Percentiles rank a stretch among this genome's conserved stretches.
Evolutionary conservation across 30 jellyfish, hydroid and myxozoan genomes (phyloP).

Genomic region (Pseudorhiza aurosa): DNA sequence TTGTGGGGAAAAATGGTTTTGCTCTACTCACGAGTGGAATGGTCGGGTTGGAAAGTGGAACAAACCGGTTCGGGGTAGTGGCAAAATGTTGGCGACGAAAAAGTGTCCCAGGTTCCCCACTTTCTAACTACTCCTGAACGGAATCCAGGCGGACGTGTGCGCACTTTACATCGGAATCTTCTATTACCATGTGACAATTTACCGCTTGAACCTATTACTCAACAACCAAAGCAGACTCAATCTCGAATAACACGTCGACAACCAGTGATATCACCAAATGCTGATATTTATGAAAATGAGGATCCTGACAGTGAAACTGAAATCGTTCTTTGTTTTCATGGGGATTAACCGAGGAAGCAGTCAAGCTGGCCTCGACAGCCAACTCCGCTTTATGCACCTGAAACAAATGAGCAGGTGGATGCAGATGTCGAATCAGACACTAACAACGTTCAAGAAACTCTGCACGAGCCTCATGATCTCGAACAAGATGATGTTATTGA

Average conservation of each 20-base stretch:
- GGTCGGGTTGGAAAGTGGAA: too few species aligned
- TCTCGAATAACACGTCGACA: not conserved
- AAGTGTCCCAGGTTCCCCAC: too few species aligned
- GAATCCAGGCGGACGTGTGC: not conserved
- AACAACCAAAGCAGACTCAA: not conserved
- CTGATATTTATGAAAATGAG: not conserved
- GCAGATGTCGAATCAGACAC: not conserved
- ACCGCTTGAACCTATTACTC: slow-evolving; percentile 8
- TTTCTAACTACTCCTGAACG: too few species aligned
- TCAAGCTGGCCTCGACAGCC: slow-evolving; percentile 32
- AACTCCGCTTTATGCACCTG: slow-evolving; percentile 12
- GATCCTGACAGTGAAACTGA: slow-evolving; percentile 7
- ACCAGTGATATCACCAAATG: not conserved
- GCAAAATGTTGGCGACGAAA: too few species aligned
- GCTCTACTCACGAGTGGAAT: too few species aligned
- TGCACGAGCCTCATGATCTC: not conserved
- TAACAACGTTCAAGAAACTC: slow-evolving; percentile 11
- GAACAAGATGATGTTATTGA: slow-evolving; percentile 6
- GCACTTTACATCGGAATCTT: slow-evolving; percentile 42
- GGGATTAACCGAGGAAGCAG: not conserved
- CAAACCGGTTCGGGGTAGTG: too few species aligned
- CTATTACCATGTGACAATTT: slow-evolving; percentile 39
- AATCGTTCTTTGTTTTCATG: not conserved
- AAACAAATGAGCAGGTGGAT: not conserved
- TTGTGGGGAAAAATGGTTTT: too few species aligned